Conservation (phyloP, 2,888 invertebrate species). For the Perizoma flavofasciatum region DNA sequence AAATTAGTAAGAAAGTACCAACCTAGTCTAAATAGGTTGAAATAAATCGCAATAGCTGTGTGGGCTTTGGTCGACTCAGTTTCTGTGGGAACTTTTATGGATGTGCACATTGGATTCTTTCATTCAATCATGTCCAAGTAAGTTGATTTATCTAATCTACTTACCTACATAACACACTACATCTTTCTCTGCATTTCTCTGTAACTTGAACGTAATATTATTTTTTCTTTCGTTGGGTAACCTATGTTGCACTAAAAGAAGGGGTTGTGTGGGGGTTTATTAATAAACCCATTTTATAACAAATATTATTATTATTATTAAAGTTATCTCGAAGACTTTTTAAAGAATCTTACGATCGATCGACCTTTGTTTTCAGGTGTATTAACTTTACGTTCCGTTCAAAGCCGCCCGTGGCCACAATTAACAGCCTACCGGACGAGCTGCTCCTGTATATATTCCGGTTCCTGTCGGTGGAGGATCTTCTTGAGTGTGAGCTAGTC, state of each 20-base stretch:
- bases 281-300: too few relatives aligned
- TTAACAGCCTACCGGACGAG: conserved; percentile 70
- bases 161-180: not conserved
- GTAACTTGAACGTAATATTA: too few relatives aligned
- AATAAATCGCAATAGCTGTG: conserved; percentile 54
- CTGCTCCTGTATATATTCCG: conserved; percentile 68
- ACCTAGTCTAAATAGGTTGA: conserved; percentile 29
- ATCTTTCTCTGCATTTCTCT: not conserved
- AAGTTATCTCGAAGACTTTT: not conserved
- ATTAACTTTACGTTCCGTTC: conserved; percentile 34
- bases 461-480: conserved; percentile 60
- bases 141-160: conserved; percentile 9
- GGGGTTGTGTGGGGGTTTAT: too few relatives aligned
- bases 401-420: conserved; percentile 37
- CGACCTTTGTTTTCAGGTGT: conserved; percentile 23
- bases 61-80: conserved; percentile 39
- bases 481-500: conserved; percentile 66
- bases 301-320: too few relatives aligned
- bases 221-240: not conserved
- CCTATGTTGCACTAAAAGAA: too few relatives aligned
- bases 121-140: conserved; percentile 37
- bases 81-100: conserved; percentile 17
- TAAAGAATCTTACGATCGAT: not conserved
- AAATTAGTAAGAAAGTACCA: conserved; percentile 48
- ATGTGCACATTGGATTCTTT: conserved; percentile 14